phyloP scores from a whole-genome alignment of 1,140 invertebrate species.

The Polypedilum pembai region DNA sequence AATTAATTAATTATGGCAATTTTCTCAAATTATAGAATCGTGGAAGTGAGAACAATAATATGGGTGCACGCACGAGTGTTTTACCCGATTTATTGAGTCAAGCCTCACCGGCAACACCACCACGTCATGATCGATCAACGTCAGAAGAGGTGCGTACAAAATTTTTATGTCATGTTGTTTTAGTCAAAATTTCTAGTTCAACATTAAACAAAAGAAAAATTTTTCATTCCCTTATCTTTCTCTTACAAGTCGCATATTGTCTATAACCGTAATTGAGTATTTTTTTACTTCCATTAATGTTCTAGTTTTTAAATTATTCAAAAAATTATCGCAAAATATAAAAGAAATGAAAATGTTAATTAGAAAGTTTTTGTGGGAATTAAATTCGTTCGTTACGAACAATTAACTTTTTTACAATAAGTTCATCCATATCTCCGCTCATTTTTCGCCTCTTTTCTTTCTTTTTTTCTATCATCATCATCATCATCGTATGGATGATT shows the following conservation, averaged over 20 bases:
- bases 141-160: constrained; percentile 80
- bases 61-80: constrained; percentile 72
- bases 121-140: constrained; percentile 82
- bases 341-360: constrained; percentile 4
- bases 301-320: no score
- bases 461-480: background rate
- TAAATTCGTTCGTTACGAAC: constrained; percentile 2
- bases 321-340: no score
- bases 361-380: constrained; percentile 2
- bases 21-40: constrained; percentile 51
- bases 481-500: background rate
- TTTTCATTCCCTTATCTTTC: background rate
- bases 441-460: background rate
- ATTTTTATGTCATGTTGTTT: constrained; percentile 15
- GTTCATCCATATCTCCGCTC: background rate
- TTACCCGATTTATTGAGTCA: constrained; percentile 88
- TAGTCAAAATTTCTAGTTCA: background rate
- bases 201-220: no score
- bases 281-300: no score
- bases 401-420: background rate
- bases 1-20: background rate
- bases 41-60: constrained; percentile 53
- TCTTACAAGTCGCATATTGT: no score
- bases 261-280: no score
- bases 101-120: constrained; percentile 70